phyloP scores from a whole-genome alignment of 2,797 vertebrate species.

The Fistularia commersonii region DNA sequence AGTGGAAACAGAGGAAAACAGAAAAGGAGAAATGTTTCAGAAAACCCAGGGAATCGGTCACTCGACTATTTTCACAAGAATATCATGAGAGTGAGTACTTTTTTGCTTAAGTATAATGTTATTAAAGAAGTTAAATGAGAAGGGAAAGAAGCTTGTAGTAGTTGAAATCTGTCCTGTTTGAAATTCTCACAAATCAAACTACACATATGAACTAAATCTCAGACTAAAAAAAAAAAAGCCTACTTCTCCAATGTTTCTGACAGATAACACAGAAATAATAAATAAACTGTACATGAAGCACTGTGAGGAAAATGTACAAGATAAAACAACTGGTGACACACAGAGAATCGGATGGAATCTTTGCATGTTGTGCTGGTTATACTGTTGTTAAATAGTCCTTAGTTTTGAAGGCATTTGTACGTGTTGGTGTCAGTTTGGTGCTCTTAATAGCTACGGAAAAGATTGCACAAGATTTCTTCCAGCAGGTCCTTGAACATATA shows the following conservation, averaged over 20 bases:
- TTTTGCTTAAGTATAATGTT: slow-evolving; percentile 36
- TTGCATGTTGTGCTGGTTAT: slow-evolving; percentile 50
- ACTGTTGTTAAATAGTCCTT: slow-evolving; percentile 57
- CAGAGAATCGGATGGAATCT: slow-evolving; percentile 32
- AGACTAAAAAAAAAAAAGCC: slow-evolving; percentile 32
- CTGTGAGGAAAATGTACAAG: slow-evolving; percentile 60
- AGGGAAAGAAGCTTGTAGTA: slow-evolving; percentile 29
- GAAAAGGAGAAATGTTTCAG: slow-evolving; percentile 28
- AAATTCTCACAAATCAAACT: slow-evolving; percentile 33
- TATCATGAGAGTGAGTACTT: slow-evolving; percentile 38
- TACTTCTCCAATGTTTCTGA: slow-evolving; percentile 35
- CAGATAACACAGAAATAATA: slow-evolving; percentile 61
- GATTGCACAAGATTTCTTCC: slow-evolving; percentile 53
- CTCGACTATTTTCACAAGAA: slow-evolving; percentile 36
- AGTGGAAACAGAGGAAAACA: slow-evolving; percentile 40
- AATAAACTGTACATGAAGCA: slow-evolving; percentile 65
- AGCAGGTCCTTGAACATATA: slow-evolving; percentile 45
- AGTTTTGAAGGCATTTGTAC: slow-evolving; percentile 63
- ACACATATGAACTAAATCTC: slow-evolving; percentile 41
- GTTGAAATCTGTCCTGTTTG: slow-evolving; percentile 44
- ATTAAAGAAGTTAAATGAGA: slow-evolving; percentile 27
- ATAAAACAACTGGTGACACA: slow-evolving; percentile 40
- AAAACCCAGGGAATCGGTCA: slow-evolving; percentile 42
- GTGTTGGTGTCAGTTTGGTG: slow-evolving; percentile 46
- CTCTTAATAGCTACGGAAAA: slow-evolving; percentile 45